Conservation (phyloP, 2,797 vertebrate genomes). For the Chaenodraco wilsoni region DNA sequence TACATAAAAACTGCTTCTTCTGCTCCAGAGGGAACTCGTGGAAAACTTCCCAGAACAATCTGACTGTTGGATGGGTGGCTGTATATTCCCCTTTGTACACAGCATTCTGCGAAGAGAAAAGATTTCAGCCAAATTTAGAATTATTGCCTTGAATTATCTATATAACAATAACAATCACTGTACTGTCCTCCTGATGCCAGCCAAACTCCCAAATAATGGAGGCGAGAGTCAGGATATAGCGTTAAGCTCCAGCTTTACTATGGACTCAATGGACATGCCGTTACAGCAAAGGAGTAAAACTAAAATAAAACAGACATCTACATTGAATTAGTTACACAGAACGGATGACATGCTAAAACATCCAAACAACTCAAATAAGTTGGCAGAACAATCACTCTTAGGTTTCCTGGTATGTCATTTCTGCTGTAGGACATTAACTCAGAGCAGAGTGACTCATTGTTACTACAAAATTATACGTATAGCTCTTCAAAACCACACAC, state of each 20-base stretch:
- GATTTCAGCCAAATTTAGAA: neutral
- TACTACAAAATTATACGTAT: neutral
- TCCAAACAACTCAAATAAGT: no score
- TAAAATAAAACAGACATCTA: no score
- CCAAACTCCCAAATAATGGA: no score
- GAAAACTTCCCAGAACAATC: conserved; percentile 97
- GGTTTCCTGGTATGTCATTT: neutral
- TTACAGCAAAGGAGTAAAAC: no score
- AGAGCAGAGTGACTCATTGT: neutral
- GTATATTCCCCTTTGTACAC: conserved; percentile 95
- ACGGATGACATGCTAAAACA: no score
- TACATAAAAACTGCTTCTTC: conserved; percentile 97
- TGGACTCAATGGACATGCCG: no score
- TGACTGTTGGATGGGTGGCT: conserved; percentile 91
- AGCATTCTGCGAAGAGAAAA: conserved; percentile 83
- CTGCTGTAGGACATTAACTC: conserved; percentile 1
- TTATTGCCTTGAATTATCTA: neutral
- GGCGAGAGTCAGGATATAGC: no score
- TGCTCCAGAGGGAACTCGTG: conserved; percentile 96
- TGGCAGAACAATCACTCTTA: no score
- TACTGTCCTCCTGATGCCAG: no score
- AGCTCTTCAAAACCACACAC: conserved; percentile 14
- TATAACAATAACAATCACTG: neutral
- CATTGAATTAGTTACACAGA: no score
- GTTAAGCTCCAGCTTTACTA: no score